Evolutionary conservation across 1,140 invertebrate species (phyloP).

Genomic region (Drosophila azteca): DNA sequence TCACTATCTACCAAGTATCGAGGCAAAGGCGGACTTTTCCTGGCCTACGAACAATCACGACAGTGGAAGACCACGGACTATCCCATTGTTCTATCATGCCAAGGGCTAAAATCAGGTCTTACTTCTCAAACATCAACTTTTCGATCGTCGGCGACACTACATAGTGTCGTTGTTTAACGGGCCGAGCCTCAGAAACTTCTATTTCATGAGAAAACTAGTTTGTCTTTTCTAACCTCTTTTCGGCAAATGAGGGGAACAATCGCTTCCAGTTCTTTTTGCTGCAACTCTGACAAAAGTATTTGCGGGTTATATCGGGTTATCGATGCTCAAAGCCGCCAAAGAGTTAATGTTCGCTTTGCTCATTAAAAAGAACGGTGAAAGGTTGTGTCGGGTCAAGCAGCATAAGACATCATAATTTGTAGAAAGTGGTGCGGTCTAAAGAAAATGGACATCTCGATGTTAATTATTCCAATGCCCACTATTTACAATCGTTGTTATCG

Average conservation of each 20-base stretch:
- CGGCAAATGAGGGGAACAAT: background rate
- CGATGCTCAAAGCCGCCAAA: too few species aligned
- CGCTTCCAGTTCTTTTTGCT: background rate
- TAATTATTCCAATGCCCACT: too few species aligned
- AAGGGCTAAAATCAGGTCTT: constrained; percentile 5
- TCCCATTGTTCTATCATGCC: constrained; percentile 23
- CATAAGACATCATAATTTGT: too few species aligned
- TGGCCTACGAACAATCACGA: constrained; percentile 5
- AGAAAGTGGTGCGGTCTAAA: too few species aligned
- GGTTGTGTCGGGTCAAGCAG: too few species aligned
- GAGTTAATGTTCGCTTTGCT: background rate
- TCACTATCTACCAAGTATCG: too few species aligned
- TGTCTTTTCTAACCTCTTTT: constrained; percentile 9
- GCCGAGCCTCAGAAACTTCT: constrained; percentile 3
- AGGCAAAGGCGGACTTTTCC: constrained; percentile 7
- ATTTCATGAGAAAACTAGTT: constrained; percentile 1
- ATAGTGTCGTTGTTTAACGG: constrained; percentile 15
- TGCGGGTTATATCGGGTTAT: too few species aligned
- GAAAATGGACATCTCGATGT: too few species aligned
- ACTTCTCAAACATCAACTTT: constrained; percentile 13
- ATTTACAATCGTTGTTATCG: too few species aligned
- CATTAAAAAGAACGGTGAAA: background rate
- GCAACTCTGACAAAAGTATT: background rate
- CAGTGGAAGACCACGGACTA: constrained; percentile 16
- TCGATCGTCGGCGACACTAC: constrained; percentile 13